These are phyloP conservation scores for Pristiophorus japonicus DNA, from an alignment of 2,113 vertebrate species.

Conservation along the genomic window DNA sequence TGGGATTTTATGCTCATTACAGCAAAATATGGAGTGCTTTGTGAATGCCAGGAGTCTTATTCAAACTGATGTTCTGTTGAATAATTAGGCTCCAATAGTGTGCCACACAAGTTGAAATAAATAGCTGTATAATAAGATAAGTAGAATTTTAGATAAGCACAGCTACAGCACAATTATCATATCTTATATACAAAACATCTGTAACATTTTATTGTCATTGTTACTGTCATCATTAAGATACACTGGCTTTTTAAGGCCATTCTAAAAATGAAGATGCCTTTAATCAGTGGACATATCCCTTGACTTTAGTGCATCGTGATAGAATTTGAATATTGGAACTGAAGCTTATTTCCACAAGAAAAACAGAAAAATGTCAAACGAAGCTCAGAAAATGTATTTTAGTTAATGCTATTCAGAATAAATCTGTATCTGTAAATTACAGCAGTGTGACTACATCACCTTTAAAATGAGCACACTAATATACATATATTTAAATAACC, in stretches of 20 bases:
- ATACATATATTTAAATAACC: constrained; percentile 1
- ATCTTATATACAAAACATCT: constrained; percentile 29
- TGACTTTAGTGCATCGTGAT: constrained; percentile 22
- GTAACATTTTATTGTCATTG: constrained; percentile 33
- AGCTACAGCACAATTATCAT: constrained; percentile 34
- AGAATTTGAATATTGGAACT: constrained; percentile 4
- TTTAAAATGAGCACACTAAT: background rate
- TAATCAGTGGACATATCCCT: constrained; percentile 28
- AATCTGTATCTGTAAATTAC: background rate
- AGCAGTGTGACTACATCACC: constrained; percentile 4
- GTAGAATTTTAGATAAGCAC: constrained; percentile 35
- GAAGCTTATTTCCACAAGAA: constrained; percentile 22
- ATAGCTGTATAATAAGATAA: constrained; percentile 38
- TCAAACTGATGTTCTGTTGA: constrained; percentile 36
- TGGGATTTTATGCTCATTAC: constrained; percentile 37
- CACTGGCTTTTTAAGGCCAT: constrained; percentile 2
- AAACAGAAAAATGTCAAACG: constrained; percentile 26
- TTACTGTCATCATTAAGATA: constrained; percentile 34
- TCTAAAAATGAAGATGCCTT: constrained; percentile 27
- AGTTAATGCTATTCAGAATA: constrained; percentile 29
- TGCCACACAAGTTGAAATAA: constrained; percentile 38
- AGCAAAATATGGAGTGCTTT: constrained; percentile 32
- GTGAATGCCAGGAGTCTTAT: constrained; percentile 37
- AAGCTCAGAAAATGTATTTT: background rate
- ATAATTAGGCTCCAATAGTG: constrained; percentile 36